Evolutionary conservation across 2,888 invertebrate genomes (phyloP).

Genomic region (Acrobasis suavella): DNA sequence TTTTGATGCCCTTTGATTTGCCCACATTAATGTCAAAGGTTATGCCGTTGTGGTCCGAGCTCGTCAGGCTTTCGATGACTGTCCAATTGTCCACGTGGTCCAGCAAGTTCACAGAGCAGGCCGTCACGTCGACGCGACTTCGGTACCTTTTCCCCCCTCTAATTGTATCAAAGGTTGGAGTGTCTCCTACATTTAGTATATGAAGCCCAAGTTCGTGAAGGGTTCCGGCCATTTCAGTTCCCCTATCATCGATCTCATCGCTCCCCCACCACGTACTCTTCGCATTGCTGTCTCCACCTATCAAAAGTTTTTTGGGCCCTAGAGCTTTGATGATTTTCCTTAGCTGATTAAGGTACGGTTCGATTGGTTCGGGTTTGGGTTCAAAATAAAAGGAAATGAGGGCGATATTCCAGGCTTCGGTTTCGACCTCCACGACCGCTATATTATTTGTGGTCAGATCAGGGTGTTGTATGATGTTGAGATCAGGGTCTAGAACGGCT

Average conservation of each 20-base stretch:
- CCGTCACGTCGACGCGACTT: constrained; percentile 37
- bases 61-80: constrained; percentile 6
- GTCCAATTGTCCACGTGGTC: constrained; percentile 26
- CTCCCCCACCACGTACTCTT: too few relatives aligned
- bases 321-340: too few relatives aligned
- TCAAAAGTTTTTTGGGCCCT: too few relatives aligned
- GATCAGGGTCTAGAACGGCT: constrained; percentile 9
- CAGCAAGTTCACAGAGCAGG: constrained; percentile 29
- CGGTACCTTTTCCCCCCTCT: constrained; percentile 26
- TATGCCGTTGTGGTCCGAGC: constrained; percentile 36
- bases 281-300: too few relatives aligned
- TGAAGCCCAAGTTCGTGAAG: constrained; percentile 30
- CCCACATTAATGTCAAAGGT: constrained; percentile 26
- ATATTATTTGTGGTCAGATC: too few relatives aligned
- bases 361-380: too few relatives aligned
- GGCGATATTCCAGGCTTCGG: too few relatives aligned
- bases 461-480: too few relatives aligned
- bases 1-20: constrained; percentile 17
- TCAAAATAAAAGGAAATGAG: too few relatives aligned
- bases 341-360: too few relatives aligned
- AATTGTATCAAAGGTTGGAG: constrained; percentile 36
- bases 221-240: constrained; percentile 1
- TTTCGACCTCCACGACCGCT: too few relatives aligned
- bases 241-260: neutral
- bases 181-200: constrained; percentile 33